Conservation (phyloP, 2,797 vertebrate species). For the Ficedula albicollis region DNA sequence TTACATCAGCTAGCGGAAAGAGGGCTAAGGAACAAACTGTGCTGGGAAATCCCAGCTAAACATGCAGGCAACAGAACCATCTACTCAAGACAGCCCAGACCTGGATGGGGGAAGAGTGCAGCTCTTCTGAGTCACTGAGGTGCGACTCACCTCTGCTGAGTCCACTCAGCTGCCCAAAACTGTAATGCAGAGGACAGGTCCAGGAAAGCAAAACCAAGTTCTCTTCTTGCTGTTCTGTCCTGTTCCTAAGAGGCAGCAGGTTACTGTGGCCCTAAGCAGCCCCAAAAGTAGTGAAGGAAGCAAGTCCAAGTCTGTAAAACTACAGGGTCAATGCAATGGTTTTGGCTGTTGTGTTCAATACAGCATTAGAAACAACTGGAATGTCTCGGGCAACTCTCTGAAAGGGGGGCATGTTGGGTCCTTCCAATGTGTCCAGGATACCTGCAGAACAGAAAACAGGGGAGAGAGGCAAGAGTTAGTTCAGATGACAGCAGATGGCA, state of each 20-base stretch:
- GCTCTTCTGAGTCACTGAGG: conserved; percentile 18
- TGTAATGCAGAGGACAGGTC: background rate
- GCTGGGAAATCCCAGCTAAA: conserved; percentile 50
- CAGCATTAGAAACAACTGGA: conserved; percentile 69
- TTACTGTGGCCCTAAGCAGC: conserved; percentile 21
- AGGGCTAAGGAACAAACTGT: background rate
- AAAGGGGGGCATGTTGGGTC: conserved; percentile 86
- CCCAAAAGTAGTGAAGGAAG: conserved; percentile 38
- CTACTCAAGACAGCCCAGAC: conserved; percentile 16
- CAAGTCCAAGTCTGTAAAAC: conserved; percentile 63
- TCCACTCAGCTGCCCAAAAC: conserved; percentile 18
- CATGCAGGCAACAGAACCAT: conserved; percentile 24
- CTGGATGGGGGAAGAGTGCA: background rate
- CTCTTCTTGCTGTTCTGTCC: conserved; percentile 32
- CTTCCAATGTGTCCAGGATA: conserved; percentile 90
- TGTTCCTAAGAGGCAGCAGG: conserved; percentile 39
- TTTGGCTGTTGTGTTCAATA: conserved; percentile 82
- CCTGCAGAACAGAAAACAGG: conserved; percentile 73
- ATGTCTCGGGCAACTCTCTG: conserved; percentile 92
- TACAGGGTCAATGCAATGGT: conserved; percentile 63
- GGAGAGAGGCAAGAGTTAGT: background rate
- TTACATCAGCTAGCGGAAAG: conserved; percentile 51
- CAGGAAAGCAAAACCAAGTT: conserved; percentile 11
- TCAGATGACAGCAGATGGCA: background rate
- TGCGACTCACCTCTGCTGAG: background rate